Base-by-base conservation (phyloP, 2,888 invertebrate genomes). In the Pyrochroa serraticornis region DNA sequence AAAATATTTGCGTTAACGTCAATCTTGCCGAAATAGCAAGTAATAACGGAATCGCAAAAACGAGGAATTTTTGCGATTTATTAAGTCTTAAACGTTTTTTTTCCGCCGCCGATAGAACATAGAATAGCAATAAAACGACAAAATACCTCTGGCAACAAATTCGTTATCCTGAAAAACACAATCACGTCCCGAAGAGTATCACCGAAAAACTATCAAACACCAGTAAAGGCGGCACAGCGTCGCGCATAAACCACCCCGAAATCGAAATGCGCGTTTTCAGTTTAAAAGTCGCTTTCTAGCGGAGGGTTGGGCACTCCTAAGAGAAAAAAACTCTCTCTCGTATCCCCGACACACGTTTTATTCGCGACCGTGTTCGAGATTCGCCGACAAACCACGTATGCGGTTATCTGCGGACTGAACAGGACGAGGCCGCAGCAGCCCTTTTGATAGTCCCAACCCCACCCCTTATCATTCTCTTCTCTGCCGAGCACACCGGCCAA, bases 401-500 rank as follows among this genome's bases (percentile, higher is more conserved):
- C 55, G 55, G 60, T 60, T 50, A 51, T 39, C 60, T 60, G 47
- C 47, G 35, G 60, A 60, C 60, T 60, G 60, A 60, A 51, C 60
- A 55, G 60, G 55, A 60, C 59, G 55, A 55, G 60, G 55, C 51
- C 47, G 62, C 67, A 66, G 63, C 63, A 65, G 68, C 65, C 66
- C 68, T 66, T 65, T 63, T 61, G 61, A 63, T 63, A 62, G 50
- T 59, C 48, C 45, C 60, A 55, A 63, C 56, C 60, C 64, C 62
- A 68, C 66, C 68, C 66, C 68, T 61, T 66, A 65, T 63, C 64
- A 64, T 62, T 55, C 64, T 53, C 58, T 57, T 61, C 65, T 57
- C 60, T 58, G 58, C 54, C 48, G 65, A 64, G 66, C 67, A 66
- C 66, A 67, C 66, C 56, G 68, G 67, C 55, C 67, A 66, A 70